Evolutionary conservation across 2,113 vertebrate species (phyloP).

Genomic region (Nansenia antarctica): DNA sequence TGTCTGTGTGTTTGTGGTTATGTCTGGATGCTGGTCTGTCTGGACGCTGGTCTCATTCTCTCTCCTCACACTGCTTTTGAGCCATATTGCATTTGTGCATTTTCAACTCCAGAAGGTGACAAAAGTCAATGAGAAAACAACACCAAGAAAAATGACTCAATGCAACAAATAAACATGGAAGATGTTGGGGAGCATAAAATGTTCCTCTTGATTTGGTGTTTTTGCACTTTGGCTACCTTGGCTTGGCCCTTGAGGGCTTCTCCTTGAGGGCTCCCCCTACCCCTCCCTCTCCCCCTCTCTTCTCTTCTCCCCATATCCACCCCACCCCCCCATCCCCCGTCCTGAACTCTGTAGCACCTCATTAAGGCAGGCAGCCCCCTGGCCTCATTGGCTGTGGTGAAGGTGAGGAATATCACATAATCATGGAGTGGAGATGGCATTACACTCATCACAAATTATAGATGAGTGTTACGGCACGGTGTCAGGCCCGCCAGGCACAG

Average conservation of each 20-base stretch:
- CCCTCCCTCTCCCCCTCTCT: not conserved
- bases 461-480: constrained; percentile 71
- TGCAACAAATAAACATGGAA: no score
- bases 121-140: no score
- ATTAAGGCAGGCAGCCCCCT: constrained; percentile 65
- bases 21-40: constrained; percentile 17
- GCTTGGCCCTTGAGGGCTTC: not conserved
- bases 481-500: constrained; percentile 37
- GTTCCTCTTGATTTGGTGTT: not conserved
- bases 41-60: constrained; percentile 18
- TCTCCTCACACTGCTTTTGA: constrained; percentile 18
- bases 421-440: constrained; percentile 78
- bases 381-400: constrained; percentile 67
- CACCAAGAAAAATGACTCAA: not conserved
- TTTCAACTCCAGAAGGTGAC: not conserved
- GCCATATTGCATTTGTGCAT: not conserved
- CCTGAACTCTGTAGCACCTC: constrained; percentile 69
- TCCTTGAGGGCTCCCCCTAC: not conserved
- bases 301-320: constrained; percentile 9
- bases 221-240: not conserved
- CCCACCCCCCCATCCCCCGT: constrained; percentile 37
- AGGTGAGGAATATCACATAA: constrained; percentile 80
- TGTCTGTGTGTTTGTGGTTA: constrained; percentile 32
- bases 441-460: constrained; percentile 81
- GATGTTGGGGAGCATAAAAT: not conserved